Evolutionary conservation across 2,888 invertebrate genomes (phyloP).

Genomic region (Cenopis cana): DNA sequence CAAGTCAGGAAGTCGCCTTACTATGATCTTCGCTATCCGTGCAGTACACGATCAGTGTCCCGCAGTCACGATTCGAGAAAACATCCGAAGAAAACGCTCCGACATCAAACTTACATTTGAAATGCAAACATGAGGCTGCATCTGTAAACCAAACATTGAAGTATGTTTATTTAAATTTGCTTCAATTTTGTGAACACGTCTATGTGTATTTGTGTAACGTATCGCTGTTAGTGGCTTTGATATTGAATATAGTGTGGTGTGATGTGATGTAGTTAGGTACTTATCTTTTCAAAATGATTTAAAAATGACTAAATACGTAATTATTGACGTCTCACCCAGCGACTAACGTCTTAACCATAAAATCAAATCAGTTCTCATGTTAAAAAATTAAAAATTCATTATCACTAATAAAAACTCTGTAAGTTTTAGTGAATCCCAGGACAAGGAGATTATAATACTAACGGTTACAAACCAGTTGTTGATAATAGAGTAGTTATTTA

Average conservation of each 20-base stretch:
- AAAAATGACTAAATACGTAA: too few species aligned
- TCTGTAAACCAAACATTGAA: conserved; percentile 59
- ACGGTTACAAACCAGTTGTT: too few species aligned
- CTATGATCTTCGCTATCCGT: conserved; percentile 15
- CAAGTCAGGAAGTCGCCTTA: too few species aligned
- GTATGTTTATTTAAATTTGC: conserved; percentile 58
- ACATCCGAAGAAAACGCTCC: conserved; percentile 49
- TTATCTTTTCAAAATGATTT: conserved; percentile 57
- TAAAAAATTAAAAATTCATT: neutral
- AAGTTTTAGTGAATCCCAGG: too few species aligned
- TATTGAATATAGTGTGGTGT: conserved; percentile 68
- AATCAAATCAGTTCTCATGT: neutral
- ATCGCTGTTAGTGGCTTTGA: conserved; percentile 51
- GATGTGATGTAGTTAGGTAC: conserved; percentile 54
- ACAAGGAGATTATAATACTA: too few species aligned
- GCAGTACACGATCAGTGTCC: neutral
- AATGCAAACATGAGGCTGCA: conserved; percentile 57
- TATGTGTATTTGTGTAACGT: conserved; percentile 59
- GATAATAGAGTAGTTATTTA: too few species aligned
- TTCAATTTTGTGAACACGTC: conserved; percentile 57
- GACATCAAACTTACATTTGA: conserved; percentile 58
- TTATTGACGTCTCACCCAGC: neutral
- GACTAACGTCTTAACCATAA: neutral
- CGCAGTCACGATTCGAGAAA: conserved; percentile 33
- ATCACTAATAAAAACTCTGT: too few species aligned